Percentiles rank a stretch among this genome's conserved stretches.
These are phyloP conservation scores for Acanthochromis polyacanthus DNA, from an alignment of 2,113 vertebrate genomes.

Conservation along the genomic window DNA sequence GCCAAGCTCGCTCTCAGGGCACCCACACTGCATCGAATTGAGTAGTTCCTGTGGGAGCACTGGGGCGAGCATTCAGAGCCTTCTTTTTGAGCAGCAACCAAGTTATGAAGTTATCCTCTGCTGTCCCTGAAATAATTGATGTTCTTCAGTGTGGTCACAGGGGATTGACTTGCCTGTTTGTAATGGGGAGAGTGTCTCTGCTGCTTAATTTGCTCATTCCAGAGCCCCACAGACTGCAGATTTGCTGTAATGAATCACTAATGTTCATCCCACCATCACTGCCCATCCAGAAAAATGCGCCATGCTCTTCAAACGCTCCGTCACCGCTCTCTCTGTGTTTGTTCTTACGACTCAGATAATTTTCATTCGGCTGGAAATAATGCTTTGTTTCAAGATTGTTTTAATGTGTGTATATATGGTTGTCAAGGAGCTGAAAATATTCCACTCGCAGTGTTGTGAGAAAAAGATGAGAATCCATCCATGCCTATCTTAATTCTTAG, in stretches of 20 bases:
- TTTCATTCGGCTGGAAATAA: conserved; percentile 35
- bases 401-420: conserved; percentile 12
- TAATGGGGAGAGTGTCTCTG: conserved; percentile 51
- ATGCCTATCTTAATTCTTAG: neutral
- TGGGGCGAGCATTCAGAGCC: conserved; percentile 38
- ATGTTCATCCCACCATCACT: conserved; percentile 42
- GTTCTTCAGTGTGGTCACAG: conserved; percentile 56
- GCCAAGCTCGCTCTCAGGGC: conserved; percentile 29
- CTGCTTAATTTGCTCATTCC: conserved; percentile 63
- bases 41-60: conserved; percentile 58
- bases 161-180: conserved; percentile 47
- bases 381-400: conserved; percentile 17
- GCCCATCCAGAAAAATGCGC: conserved; percentile 43
- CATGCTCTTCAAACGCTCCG: conserved; percentile 36
- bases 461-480: conserved; percentile 21
- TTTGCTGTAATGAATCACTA: conserved; percentile 59
- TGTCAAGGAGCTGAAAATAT: conserved; percentile 20
- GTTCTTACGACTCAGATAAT: conserved; percentile 6
- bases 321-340: conserved; percentile 26
- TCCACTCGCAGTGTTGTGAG: conserved; percentile 17
- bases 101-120: conserved; percentile 63
- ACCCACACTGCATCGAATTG: conserved; percentile 55
- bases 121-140: conserved; percentile 63
- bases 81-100: conserved; percentile 46
- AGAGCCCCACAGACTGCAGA: conserved; percentile 47